Percentiles rank a stretch among this genome's conserved stretches.
These are phyloP conservation scores for Drosophila paracracens DNA, from an alignment of 2,888 invertebrate genomes.

Conservation along the genomic window DNA sequence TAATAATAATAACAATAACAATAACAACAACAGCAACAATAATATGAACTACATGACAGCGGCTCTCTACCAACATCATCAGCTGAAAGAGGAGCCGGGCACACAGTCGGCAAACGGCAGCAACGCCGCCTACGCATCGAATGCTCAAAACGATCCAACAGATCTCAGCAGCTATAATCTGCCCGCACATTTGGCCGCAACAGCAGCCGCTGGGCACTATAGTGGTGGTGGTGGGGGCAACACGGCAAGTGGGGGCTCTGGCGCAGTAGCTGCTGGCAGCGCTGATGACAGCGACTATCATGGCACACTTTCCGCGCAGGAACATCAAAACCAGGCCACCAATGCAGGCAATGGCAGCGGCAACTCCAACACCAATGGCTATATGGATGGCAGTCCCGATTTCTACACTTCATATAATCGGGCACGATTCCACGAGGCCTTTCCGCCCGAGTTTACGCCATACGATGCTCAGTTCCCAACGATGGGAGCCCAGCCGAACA, in stretches of 20 bases:
- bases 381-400: constrained; percentile 79
- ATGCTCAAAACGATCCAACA: constrained; percentile 82
- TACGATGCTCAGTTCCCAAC: constrained; percentile 91
- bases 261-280: constrained; percentile 36
- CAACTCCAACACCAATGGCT: constrained; percentile 67
- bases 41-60: constrained; percentile 84
- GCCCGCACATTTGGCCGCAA: constrained; percentile 73
- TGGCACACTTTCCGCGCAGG: constrained; percentile 76
- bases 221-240: constrained; percentile 68
- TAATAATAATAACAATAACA: constrained; percentile 62
- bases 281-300: constrained; percentile 82
- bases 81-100: constrained; percentile 85
- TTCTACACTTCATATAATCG: constrained; percentile 79
- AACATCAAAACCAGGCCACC: constrained; percentile 79
- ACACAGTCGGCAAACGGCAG: constrained; percentile 73
- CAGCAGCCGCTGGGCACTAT: constrained; percentile 67
- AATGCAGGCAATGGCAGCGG: constrained; percentile 71
- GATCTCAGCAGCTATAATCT: constrained; percentile 82
- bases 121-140: constrained; percentile 73
- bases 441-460: constrained; percentile 85
- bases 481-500: constrained; percentile 88
- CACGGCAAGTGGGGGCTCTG: constrained; percentile 30
- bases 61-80: constrained; percentile 82
- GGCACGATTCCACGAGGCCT: constrained; percentile 84
- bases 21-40: constrained; percentile 77